Base-by-base conservation (phyloP, 2,113 vertebrate genomes). In the Reinhardtius hippoglossoides region DNA sequence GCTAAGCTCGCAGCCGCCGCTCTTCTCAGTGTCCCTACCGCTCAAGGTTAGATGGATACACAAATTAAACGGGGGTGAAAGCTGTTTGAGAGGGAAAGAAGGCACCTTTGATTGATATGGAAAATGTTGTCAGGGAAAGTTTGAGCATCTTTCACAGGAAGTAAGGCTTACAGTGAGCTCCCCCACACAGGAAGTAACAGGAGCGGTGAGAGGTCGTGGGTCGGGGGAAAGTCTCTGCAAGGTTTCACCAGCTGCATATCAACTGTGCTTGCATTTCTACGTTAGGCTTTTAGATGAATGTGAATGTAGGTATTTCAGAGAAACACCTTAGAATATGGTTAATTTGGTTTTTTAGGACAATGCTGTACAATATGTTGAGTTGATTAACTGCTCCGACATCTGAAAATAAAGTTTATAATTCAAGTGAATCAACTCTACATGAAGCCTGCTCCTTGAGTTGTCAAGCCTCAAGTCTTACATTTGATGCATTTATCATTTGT, bases 181-280 rank as follows among this genome's bases (percentile, higher is more conserved):
- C 84, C 81, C 67, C 62, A 26, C 72, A 82, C 85, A 89, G 87
- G 87, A 92, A 91, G 85, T 69, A 78, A 35, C 83, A 68, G 5
- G 62, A 82, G 76, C 74, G 61, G 86, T 80, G 78, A 84, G 81
- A 88, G 90, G 83, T 86, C 56, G 52, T 52, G 48, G 63, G 69
- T 31, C 52, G 48, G 81, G 55, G 55, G 85, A 68, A 82, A 80
- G 60, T 85, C 84, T 75, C 74, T 83, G 40, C 62, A 72, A 83
- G 62, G 77, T 69, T 82, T 72, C 50, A 74, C 37, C 60, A 91
- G 83, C 84, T 83, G 71, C 64, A 62, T 59, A 70, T 78, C 67
- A 78, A 65, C 77, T 87, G 18, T 9, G 37, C 37, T 40, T 31
- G 31, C 6, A 6, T 31, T 31, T 31, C 27, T 31, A 31, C 27